Evolutionary conservation across 2,888 invertebrate genomes (phyloP).

Genomic region (Kryphioiulus occultus): DNA sequence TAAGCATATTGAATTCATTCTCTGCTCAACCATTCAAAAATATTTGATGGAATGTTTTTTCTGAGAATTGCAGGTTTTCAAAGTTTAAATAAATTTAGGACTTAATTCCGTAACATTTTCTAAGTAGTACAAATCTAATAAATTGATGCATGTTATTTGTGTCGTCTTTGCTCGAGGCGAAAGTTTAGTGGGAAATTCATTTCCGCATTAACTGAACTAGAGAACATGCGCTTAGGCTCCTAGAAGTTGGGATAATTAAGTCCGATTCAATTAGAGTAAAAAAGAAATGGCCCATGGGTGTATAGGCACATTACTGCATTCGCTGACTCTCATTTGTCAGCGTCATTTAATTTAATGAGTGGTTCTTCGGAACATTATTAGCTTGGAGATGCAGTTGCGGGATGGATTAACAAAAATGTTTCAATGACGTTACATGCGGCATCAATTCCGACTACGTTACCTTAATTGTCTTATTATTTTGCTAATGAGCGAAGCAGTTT

Average conservation of each 20-base stretch:
- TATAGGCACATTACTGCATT: not conserved
- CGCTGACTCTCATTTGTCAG: not conserved
- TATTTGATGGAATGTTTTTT: no score
- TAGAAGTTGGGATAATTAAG: not conserved
- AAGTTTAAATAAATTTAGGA: no score
- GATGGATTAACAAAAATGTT: not conserved
- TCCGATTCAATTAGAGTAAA: constrained; percentile 16
- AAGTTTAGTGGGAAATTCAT: not conserved
- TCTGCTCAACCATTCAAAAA: no score
- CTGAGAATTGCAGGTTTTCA: no score
- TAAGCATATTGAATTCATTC: no score
- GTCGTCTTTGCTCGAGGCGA: not conserved
- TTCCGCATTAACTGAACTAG: not conserved
- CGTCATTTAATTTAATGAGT: constrained; percentile 16
- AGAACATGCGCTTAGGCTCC: not conserved
- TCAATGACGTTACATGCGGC: not conserved
- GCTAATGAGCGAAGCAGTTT: constrained; percentile 4
- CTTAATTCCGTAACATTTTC: no score
- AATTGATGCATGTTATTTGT: no score
- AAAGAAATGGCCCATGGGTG: not conserved
- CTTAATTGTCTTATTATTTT: not conserved
- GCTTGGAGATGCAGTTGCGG: not conserved
- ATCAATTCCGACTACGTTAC: not conserved
- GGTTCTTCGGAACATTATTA: not conserved
- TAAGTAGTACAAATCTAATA: no score